phyloP scores from a whole-genome alignment of 2,797 vertebrate species.

The Bovichtus variegatus region DNA sequence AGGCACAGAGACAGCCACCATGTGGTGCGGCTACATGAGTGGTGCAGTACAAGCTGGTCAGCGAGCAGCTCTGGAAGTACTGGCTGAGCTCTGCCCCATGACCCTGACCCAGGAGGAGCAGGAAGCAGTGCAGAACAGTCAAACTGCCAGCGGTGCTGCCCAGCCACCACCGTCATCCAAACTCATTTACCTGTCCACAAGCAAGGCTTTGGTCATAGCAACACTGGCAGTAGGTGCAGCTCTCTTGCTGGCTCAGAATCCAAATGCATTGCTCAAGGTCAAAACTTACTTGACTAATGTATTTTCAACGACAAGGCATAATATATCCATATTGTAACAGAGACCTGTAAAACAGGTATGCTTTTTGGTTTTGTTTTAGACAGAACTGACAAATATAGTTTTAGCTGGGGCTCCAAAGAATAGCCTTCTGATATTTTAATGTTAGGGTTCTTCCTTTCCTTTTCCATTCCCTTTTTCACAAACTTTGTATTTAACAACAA shows the following conservation, averaged over 20 bases:
- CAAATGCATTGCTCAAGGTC: conserved; percentile 32
- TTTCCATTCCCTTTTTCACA: not conserved
- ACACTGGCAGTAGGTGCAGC: conserved; percentile 50
- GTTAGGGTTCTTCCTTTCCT: not conserved
- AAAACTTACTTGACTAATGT: conserved; percentile 25
- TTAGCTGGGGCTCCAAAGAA: not conserved
- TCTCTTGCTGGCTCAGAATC: conserved; percentile 53
- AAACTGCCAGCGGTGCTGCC: not conserved
- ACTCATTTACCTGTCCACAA: not conserved
- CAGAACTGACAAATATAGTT: not conserved
- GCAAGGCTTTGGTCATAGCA: conserved; percentile 42
- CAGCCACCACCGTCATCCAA: conserved; percentile 9
- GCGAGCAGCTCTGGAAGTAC: conserved; percentile 82
- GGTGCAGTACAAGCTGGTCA: conserved; percentile 83
- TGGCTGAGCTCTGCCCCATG: conserved; percentile 72
- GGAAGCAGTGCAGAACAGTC: conserved; percentile 28
- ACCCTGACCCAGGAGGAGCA: conserved; percentile 71
- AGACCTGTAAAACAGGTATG: not conserved
- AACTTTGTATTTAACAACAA: not conserved
- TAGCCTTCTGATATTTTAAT: not conserved
- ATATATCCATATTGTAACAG: not conserved
- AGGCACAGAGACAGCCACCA: conserved; percentile 85
- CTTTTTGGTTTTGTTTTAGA: not conserved
- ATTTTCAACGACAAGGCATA: conserved; percentile 13
- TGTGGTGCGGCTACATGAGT: conserved; percentile 85